Evolutionary conservation across 1,140 invertebrate genomes (phyloP), one percentile per base, ranked within the genome.

Genomic region (Cecropterus lyciades): DNA sequence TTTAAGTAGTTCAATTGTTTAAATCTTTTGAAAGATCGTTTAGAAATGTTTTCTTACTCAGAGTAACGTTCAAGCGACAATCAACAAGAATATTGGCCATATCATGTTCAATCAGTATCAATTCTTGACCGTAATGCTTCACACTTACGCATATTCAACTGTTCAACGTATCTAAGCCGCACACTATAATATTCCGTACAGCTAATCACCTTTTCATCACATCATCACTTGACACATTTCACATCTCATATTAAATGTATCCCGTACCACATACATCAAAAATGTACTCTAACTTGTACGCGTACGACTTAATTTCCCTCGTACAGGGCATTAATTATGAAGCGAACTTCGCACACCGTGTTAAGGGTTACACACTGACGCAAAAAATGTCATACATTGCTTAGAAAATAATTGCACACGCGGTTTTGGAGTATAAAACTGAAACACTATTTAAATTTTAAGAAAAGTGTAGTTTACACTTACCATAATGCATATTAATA

Each of bases 171-270:
- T 62, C 45, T 49, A 51, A 62, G 46, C n/a, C 16, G 6, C 56
- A n/a, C 30, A 62, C 57, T 51, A 15, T 62, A 62, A 49, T 62
- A 62, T 63, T 63, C 59, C 57, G 59, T 63, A 63, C 48, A 63
- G 48, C 59, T 63, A 63, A 63, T 63, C 48, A 63, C 59, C 59
- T 63, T 63, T 63, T 63, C 59, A 63, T 63, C 59, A 63, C 20
- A 63, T 63, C 59, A 63, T 63, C 59, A 52, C 59, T 63, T 63
- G 59, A 63, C 59, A 63, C 59, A 63, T 63, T 63, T 63, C 46
- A 51, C 59, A 63, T 63, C 59, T 63, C 59, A 63, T 63, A 63
- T 63, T 63, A 63, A 63, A 52, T 63, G 60, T 63, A 52, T 52
- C 60, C 60, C 48, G 20, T 30, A 63, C 20, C 20, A 51, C 17